phyloP scores from a whole-genome alignment of 1,140 invertebrate genomes.

The Drosophila erecta region DNA sequence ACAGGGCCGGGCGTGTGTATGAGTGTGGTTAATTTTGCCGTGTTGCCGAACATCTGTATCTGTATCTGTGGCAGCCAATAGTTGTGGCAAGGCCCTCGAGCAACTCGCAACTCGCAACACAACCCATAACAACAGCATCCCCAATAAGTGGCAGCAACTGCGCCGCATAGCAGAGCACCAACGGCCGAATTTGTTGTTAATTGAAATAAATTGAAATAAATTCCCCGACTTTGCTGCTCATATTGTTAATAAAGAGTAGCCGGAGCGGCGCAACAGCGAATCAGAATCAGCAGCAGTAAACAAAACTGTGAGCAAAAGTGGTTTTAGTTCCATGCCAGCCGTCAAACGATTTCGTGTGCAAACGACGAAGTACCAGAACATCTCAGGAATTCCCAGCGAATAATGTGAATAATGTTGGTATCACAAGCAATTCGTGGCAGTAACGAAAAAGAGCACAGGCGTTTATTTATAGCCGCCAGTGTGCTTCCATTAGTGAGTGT shows the following conservation, averaged over 20 bases:
- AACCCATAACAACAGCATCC: slow-evolving; percentile 30
- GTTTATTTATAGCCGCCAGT: slow-evolving; percentile 34
- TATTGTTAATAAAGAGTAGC: slow-evolving; percentile 74
- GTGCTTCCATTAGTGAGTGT: slow-evolving; percentile 18
- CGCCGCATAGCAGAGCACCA: slow-evolving; percentile 15
- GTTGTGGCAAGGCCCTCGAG: slow-evolving; percentile 74
- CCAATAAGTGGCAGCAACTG: slow-evolving; percentile 68
- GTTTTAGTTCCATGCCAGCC: slow-evolving; percentile 18
- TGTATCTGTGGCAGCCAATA: slow-evolving; percentile 60
- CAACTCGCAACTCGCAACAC: slow-evolving; percentile 64
- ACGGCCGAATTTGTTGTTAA: slow-evolving; percentile 62
- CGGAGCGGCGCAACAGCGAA: slow-evolving; percentile 9
- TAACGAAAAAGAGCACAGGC: background rate
- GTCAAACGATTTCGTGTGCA: slow-evolving; percentile 4
- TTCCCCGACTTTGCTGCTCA: slow-evolving; percentile 72
- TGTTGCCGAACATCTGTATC: slow-evolving; percentile 50
- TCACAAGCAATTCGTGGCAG: slow-evolving; percentile 9
- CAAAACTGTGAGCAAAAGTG: slow-evolving; percentile 46
- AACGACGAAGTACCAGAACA: background rate
- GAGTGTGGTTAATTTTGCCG: slow-evolving; percentile 71
- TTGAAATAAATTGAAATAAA: slow-evolving; percentile 84
- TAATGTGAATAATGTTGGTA: slow-evolving; percentile 19
- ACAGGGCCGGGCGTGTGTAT: slow-evolving; percentile 39
- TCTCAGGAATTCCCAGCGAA: slow-evolving; percentile 1
- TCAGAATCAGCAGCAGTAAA: slow-evolving; percentile 37